A percentile compares a stretch with the other conserved stretches of the same genome.
Conservation (phyloP, 2,888 invertebrate genomes). For the Odontocerum albicorne region DNA sequence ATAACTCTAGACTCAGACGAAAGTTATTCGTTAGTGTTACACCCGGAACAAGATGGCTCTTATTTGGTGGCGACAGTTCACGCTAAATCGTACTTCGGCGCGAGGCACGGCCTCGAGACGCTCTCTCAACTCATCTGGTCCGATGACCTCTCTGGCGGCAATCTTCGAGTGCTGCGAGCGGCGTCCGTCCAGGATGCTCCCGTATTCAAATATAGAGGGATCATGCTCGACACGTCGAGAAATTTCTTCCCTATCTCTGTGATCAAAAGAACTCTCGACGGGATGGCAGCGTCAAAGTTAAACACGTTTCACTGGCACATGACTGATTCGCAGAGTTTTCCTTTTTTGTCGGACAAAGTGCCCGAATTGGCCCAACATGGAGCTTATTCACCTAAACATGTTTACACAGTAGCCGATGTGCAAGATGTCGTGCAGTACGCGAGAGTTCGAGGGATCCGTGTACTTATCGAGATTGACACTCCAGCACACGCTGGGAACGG, state of each 20-base stretch:
- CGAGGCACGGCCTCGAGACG: conserved; percentile 76
- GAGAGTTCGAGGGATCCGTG: conserved; percentile 78
- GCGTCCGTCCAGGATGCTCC: conserved; percentile 78
- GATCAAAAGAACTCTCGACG: conserved; percentile 75
- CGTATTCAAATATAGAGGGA: conserved; percentile 74
- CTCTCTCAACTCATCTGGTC: conserved; percentile 80
- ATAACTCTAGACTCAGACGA: conserved; percentile 72
- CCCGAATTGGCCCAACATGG: conserved; percentile 83
- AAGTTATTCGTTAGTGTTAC: conserved; percentile 68
- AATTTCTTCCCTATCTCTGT: conserved; percentile 80
- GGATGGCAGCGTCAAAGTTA: conserved; percentile 86
- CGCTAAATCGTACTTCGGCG: conserved; percentile 74
- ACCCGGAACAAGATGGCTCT: conserved; percentile 51
- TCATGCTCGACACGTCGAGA: conserved; percentile 88
- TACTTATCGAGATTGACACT: conserved; percentile 87
- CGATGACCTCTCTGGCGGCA: conserved; percentile 65
- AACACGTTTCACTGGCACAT: conserved; percentile 95
- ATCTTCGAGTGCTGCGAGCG: conserved; percentile 65
- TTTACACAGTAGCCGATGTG: conserved; percentile 72
- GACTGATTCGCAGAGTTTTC: conserved; percentile 91
- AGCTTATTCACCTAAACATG: conserved; percentile 78
- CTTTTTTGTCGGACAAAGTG: conserved; percentile 73
- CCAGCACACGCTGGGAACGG: conserved; percentile 89
- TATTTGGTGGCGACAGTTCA: conserved; percentile 62
- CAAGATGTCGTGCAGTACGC: conserved; percentile 76